These are phyloP conservation scores for Caenorhabditis panamensis DNA, from an alignment of 2,888 invertebrate genomes.

Conservation along the genomic window DNA sequence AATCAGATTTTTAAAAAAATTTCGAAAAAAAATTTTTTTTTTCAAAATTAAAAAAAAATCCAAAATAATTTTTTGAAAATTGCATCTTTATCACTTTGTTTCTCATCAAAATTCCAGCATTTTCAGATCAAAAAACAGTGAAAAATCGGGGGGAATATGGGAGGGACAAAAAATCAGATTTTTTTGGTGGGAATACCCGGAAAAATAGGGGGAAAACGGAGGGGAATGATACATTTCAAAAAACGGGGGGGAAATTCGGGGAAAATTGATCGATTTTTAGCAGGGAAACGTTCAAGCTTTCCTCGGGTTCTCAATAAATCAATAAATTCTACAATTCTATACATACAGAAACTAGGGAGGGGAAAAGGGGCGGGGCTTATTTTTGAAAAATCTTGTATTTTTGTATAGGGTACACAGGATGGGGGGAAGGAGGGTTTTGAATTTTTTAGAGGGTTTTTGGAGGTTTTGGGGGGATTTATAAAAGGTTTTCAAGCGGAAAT, in stretches of 20 bases:
- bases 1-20: no score
- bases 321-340: slow-evolving; percentile 44
- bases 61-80: background rate
- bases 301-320: background rate
- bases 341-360: slow-evolving; percentile 37
- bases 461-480: no score
- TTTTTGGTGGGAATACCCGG: slow-evolving; percentile 49
- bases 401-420: slow-evolving; percentile 8
- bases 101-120: slow-evolving; percentile 1
- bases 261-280: no score
- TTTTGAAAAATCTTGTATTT: slow-evolving; percentile 11
- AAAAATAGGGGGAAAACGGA: slow-evolving; percentile 11
- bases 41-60: slow-evolving; percentile 1
- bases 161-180: slow-evolving; percentile 1
- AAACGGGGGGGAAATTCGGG: background rate
- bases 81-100: background rate
- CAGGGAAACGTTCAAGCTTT: slow-evolving; percentile 6
- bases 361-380: background rate
- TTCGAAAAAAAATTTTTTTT: no score
- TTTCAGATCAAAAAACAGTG: background rate
- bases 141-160: background rate
- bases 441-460: background rate
- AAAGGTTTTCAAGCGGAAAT: slow-evolving; percentile 34
- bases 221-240: slow-evolving; percentile 52
- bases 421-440: background rate